phyloP scores from a whole-genome alignment of 1,140 invertebrate species.

The Drosophila orosa region DNA sequence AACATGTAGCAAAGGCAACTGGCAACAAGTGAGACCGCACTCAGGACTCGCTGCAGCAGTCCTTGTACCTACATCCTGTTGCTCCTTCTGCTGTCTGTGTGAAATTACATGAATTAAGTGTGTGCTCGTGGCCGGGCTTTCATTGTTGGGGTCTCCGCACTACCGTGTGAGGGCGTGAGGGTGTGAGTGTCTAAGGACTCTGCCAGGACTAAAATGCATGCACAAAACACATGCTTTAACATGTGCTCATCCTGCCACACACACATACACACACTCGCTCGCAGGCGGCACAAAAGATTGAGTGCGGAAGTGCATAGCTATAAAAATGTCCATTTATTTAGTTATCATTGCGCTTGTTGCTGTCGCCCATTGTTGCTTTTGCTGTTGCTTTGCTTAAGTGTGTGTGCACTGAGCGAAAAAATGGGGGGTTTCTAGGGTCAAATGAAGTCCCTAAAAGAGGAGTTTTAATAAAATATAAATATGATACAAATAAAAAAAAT shows the following conservation, averaged over 20 bases:
- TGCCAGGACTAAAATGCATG: constrained; percentile 51
- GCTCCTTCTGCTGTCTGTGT: constrained; percentile 68
- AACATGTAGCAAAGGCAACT: constrained; percentile 37
- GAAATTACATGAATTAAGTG: constrained; percentile 83
- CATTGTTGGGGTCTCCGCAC: constrained; percentile 54
- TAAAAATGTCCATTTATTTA: constrained; percentile 83
- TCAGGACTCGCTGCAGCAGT: constrained; percentile 22
- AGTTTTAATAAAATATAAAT: background rate
- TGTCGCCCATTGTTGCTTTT: constrained; percentile 58
- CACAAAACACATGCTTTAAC: constrained; percentile 71
- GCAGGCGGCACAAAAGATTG: constrained; percentile 76
- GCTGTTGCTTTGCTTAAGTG: constrained; percentile 27
- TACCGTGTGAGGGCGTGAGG: constrained; percentile 4
- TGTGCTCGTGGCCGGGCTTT: constrained; percentile 53
- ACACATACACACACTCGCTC: constrained; percentile 27
- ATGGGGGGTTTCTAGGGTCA: fast-evolving
- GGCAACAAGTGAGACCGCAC: constrained; percentile 80
- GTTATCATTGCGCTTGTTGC: constrained; percentile 82
- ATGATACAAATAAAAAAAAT: background rate
- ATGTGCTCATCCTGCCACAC: constrained; percentile 72
- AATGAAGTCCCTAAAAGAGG: background rate
- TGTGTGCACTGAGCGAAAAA: constrained; percentile 20
- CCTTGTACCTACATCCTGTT: constrained; percentile 69
- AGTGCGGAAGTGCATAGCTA: constrained; percentile 83
- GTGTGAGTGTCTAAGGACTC: constrained; percentile 25